phyloP scores from a whole-genome alignment of 2,797 vertebrate species.

The Nannoperca australis region DNA sequence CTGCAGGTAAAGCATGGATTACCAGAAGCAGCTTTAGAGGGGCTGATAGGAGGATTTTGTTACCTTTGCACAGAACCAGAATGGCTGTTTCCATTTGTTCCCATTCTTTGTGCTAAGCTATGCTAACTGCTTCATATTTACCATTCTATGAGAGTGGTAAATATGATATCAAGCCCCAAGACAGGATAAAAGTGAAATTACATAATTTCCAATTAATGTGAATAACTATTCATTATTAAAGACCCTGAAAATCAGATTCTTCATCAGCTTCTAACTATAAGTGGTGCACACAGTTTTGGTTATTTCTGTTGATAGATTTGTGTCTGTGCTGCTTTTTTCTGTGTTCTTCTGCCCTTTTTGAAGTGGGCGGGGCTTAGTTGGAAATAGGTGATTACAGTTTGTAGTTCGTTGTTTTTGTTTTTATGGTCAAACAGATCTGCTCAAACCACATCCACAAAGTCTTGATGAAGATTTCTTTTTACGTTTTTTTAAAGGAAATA shows the following conservation, averaged over 20 bases:
- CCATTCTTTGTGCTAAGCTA: not conserved
- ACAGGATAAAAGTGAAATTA: not conserved
- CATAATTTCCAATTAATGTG: too few relatives aligned
- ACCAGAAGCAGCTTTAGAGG: not conserved
- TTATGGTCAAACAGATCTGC: not conserved
- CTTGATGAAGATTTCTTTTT: not conserved
- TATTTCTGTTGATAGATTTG: not conserved
- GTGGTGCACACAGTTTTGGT: not conserved
- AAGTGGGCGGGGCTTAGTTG: too few relatives aligned
- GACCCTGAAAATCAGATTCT: too few relatives aligned
- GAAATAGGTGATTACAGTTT: not conserved
- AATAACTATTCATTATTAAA: too few relatives aligned
- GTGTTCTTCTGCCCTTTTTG: not conserved
- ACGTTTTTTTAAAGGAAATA: not conserved
- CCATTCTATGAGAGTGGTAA: not conserved
- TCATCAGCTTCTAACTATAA: too few relatives aligned
- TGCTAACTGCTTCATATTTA: constrained; percentile 4
- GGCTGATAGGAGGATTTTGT: constrained; percentile 2
- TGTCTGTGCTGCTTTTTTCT: not conserved
- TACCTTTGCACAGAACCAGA: not conserved
- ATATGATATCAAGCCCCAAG: not conserved
- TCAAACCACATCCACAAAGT: not conserved
- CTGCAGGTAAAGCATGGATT: constrained; percentile 34
- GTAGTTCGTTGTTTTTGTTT: not conserved
- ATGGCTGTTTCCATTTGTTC: not conserved